Evolutionary conservation across 2,888 invertebrate species (phyloP), one percentile per base, ranked within the genome.

Genomic region (Philaethria dido): DNA sequence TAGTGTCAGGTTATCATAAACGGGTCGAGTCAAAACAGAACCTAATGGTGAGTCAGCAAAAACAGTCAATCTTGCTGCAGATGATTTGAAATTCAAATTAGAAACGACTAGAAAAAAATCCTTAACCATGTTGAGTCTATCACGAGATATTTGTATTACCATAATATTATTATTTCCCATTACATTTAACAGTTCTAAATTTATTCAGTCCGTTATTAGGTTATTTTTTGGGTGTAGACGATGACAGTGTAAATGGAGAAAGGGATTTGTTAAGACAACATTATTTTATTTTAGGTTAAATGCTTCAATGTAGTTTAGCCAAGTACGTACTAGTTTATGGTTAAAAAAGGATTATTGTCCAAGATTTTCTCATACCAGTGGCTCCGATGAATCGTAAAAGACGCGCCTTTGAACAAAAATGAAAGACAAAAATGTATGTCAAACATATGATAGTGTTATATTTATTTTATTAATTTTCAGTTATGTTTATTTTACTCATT

Each of bases 11-110:
- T 64, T 60, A 60, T 63, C 50, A 54, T 57, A 65, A 62, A 65
- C 39, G 61, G 50, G 36, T 55, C 29, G 60, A 61, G 42, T 29
- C 48, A 59, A 65, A 64, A 66, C 48, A 45, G 25, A 63, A 63
- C 59, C 62, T 74, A 69, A 66, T 60, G 66, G 74, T 86, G 86
- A 86, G 70, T 84, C 81, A 79, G 84, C 85, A 69, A 45, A 72
- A 79, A 77, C 70, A 68, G 63, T 69, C 73, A 79, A 81, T 79
- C 79, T 77, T 72, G 73, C 66, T 69, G 70, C 62, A 69, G 75
- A 71, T 61, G 70, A 85, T 85, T 85, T 85, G 81, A 81, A 83
- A 77, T 83, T 84, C 82, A 81, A 85, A 86, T 86, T 66, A 68
- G 64, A 74, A 75, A 74, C 77, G 71, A 74, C 75, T 70, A 70